Percentiles rank a stretch among this genome's conserved stretches.
These are phyloP conservation scores for Mythimna ferrago DNA, from an alignment of 2,888 invertebrate species.

Conservation along the genomic window DNA sequence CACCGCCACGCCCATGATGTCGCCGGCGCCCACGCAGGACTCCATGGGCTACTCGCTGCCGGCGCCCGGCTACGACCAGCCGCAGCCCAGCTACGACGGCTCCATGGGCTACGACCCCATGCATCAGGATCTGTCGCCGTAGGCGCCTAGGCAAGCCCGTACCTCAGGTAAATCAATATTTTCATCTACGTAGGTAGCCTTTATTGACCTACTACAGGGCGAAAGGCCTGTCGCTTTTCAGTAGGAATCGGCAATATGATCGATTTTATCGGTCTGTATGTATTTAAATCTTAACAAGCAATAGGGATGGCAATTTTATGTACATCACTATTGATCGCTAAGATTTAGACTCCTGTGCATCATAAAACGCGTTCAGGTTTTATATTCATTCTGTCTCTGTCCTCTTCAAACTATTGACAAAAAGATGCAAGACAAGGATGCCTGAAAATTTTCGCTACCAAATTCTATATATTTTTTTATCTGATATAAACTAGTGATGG, in stretches of 20 bases:
- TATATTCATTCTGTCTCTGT: no score
- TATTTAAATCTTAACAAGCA: not conserved
- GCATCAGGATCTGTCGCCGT: conserved; percentile 96
- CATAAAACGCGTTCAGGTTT: no score
- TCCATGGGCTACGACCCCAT: conserved; percentile 98
- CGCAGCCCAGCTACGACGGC: conserved; percentile 96
- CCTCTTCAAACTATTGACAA: no score
- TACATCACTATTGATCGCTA: no score
- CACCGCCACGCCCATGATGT: conserved; percentile 98
- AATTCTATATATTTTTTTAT: no score
- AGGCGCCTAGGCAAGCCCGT: conserved; percentile 65
- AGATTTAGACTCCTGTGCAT: no score
- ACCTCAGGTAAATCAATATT: conserved; percentile 28
- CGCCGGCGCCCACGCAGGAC: conserved; percentile 97
- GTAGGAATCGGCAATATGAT: not conserved
- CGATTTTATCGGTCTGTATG: not conserved
- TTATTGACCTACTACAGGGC: not conserved
- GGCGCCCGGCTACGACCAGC: conserved; percentile 97
- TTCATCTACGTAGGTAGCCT: not conserved
- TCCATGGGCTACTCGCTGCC: conserved; percentile 98
- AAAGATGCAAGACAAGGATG: no score
- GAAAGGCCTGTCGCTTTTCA: not conserved
- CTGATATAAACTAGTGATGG: no score
- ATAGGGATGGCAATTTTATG: no score
- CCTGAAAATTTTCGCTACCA: no score